phyloP scores from a whole-genome alignment of 2,797 vertebrate species.

The Pogonophryne albipinna region DNA sequence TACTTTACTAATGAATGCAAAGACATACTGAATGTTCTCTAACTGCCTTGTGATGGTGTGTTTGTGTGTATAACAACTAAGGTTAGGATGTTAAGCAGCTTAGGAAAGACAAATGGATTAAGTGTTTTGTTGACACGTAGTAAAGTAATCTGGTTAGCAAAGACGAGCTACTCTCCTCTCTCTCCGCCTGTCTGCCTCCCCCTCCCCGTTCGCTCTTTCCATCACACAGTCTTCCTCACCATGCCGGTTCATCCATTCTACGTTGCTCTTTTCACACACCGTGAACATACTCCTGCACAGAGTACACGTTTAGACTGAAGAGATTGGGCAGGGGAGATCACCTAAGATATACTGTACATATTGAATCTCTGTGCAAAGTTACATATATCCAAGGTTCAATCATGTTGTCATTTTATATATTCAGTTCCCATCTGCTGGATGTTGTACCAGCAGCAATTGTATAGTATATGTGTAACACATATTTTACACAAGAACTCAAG shows the following conservation, averaged over 20 bases:
- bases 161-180: constrained; percentile 31
- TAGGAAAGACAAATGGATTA: constrained; percentile 72
- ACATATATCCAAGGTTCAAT: too few species aligned
- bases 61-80: constrained; percentile 43
- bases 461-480: not conserved
- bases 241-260: not conserved
- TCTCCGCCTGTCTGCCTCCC: not conserved
- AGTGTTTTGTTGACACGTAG: constrained; percentile 76
- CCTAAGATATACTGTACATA: not conserved
- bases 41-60: not conserved
- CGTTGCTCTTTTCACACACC: not conserved
- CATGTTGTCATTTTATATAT: not conserved
- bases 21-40: not conserved
- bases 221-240: constrained; percentile 1
- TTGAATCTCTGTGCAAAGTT: too few species aligned
- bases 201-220: constrained; percentile 3
- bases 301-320: constrained; percentile 3
- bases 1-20: not conserved
- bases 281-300: not conserved
- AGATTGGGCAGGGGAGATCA: constrained; percentile 9
- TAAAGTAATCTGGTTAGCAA: constrained; percentile 73
- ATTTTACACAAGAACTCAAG: not conserved
- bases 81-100: constrained; percentile 75
- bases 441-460: too few species aligned
- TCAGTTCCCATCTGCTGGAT: not conserved